A percentile compares a stretch with the other conserved stretches of the same genome.
Conservation (phyloP, 2,888 invertebrate species). For the Parochlus steinenii region DNA sequence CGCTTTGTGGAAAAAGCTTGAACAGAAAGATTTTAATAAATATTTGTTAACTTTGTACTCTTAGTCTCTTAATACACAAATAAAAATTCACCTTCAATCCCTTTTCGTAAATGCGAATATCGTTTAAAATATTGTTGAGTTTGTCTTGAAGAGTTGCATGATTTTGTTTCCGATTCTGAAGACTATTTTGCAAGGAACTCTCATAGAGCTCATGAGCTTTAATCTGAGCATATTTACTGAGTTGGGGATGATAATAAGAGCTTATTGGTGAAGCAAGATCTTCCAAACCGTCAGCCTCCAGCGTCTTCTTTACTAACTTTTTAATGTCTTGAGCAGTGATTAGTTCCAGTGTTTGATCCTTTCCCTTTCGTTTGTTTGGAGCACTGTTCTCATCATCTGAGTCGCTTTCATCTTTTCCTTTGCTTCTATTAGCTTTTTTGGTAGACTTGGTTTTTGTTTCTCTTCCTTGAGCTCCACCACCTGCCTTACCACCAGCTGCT, state of each 20-base stretch:
- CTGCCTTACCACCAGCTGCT: conserved; percentile 71
- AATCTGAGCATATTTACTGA: conserved; percentile 38
- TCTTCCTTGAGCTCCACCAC: conserved; percentile 83
- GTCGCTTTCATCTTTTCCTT: conserved; percentile 44
- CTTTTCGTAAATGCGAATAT: conserved; percentile 65
- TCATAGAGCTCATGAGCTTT: conserved; percentile 60
- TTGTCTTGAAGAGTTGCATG: conserved; percentile 71
- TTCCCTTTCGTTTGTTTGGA: conserved; percentile 28
- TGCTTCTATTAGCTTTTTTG: conserved; percentile 53
- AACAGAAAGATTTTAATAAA: conserved; percentile 4
- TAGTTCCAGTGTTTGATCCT: conserved; percentile 37
- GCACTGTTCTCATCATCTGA: conserved; percentile 42
- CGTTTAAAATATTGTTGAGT: conserved; percentile 54
- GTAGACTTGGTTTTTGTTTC: conserved; percentile 91
- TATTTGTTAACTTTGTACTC: conserved; percentile 1
- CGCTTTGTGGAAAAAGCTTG: conserved; percentile 34
- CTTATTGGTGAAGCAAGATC: conserved; percentile 54
- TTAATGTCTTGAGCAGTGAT: conserved; percentile 50
- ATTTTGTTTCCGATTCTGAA: conserved; percentile 53
- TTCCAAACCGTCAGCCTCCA: conserved; percentile 57
- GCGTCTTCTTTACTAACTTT: conserved; percentile 36
- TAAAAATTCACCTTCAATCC: conserved; percentile 39
- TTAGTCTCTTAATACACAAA: conserved; percentile 1
- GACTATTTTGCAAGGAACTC: conserved; percentile 52
- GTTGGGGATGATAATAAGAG: conserved; percentile 46